These are phyloP conservation scores for Gopherus flavomarginatus DNA, from an alignment of 2,113 vertebrate genomes.

Conservation along the genomic window DNA sequence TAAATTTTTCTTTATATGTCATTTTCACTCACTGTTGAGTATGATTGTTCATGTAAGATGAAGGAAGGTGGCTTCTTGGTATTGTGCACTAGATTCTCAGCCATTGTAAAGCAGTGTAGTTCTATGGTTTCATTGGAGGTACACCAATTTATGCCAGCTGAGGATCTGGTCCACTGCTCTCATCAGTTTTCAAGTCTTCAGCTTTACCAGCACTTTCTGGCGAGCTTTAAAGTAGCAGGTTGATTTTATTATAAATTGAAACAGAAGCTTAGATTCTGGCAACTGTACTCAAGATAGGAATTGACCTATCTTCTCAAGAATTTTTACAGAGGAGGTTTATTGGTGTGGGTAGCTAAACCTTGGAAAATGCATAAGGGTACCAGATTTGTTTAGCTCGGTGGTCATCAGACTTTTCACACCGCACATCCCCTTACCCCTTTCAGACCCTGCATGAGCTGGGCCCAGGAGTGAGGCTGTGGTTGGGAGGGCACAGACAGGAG, in stretches of 20 bases:
- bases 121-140: background rate
- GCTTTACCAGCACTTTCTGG: background rate
- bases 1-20: background rate
- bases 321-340: too few relatives aligned
- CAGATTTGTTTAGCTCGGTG: background rate
- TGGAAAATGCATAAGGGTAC: background rate
- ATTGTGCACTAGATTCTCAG: background rate
- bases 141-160: background rate
- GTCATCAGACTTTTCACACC: too few relatives aligned
- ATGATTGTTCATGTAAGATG: background rate
- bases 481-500: too few relatives aligned
- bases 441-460: too few relatives aligned
- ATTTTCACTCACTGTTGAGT: background rate
- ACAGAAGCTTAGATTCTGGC: background rate
- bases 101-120: background rate
- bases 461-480: too few relatives aligned
- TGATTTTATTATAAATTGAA: background rate
- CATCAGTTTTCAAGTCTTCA: background rate
- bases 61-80: background rate
- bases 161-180: background rate
- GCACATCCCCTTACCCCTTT: too few relatives aligned
- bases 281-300: background rate
- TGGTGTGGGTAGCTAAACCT: background rate
- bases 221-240: background rate
- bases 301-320: background rate